phyloP scores from a whole-genome alignment of 2,113 vertebrate species.

The Macrotis lagotis region DNA sequence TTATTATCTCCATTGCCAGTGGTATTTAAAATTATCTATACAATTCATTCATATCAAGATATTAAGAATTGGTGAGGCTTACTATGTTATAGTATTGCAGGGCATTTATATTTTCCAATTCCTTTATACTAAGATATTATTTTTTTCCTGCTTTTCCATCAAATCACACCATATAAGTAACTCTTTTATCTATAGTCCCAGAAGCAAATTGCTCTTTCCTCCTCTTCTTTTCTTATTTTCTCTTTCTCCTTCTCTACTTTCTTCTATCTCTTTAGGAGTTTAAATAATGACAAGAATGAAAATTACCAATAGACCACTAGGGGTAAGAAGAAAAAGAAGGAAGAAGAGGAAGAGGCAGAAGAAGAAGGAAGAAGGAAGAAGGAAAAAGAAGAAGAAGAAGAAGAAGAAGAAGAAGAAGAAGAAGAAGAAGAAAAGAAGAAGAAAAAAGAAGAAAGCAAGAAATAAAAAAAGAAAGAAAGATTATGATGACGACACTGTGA shows the following conservation, averaged over 20 bases:
- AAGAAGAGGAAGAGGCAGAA: too few species aligned
- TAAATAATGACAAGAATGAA: neutral
- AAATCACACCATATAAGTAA: fast-evolving
- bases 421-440: neutral
- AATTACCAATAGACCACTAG: too few species aligned
- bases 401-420: too few species aligned
- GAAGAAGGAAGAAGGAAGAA: neutral
- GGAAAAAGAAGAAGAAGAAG: neutral
- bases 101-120: neutral
- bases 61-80: slow-evolving; percentile 1
- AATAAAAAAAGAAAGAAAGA: fast-evolving
- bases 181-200: neutral
- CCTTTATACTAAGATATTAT: too few species aligned
- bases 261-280: neutral
- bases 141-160: neutral
- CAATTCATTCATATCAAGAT: neutral
- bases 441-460: neutral
- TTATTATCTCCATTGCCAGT: slow-evolving; percentile 6
- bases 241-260: neutral
- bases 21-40: neutral
- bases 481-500: neutral
- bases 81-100: neutral
- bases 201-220: neutral
- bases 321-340: too few species aligned
- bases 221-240: neutral